Evolutionary conservation across 2,888 invertebrate genomes (phyloP).

Genomic region (Callimorpha dominula): DNA sequence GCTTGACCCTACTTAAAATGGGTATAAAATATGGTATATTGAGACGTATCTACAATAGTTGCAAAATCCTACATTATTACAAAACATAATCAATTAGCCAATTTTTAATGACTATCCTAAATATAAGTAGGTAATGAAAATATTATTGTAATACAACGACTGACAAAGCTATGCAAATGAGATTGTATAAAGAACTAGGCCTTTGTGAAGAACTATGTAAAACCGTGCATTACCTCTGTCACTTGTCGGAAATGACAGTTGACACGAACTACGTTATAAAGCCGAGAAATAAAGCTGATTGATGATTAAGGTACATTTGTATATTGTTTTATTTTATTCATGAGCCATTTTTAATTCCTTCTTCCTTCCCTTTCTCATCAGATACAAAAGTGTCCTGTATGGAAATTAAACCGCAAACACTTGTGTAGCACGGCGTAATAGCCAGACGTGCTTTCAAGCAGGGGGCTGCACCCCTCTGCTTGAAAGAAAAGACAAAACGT

Average conservation of each 20-base stretch:
- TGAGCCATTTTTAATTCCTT: neutral
- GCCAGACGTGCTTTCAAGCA: no score
- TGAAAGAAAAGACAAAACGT: no score
- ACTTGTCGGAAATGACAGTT: conserved; percentile 37
- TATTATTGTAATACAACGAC: conserved; percentile 22
- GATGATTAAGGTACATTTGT: conserved; percentile 38
- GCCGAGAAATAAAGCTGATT: conserved; percentile 45
- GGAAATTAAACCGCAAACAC: no score
- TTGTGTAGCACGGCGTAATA: no score
- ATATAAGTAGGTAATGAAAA: conserved; percentile 34
- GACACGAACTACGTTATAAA: conserved; percentile 36
- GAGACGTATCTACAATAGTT: neutral
- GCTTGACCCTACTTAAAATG: neutral
- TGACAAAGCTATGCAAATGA: conserved; percentile 21
- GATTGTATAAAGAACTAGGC: conserved; percentile 19
- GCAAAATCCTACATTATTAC: conserved; percentile 13
- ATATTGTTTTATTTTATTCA: conserved; percentile 23
- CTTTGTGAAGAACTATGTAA: conserved; percentile 30
- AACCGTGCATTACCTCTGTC: conserved; percentile 57
- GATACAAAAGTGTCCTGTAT: no score
- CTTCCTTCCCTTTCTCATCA: no score
- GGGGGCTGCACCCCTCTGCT: no score
- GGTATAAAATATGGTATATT: no score
- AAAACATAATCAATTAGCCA: conserved; percentile 18
- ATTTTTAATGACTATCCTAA: conserved; percentile 34